These are phyloP conservation scores for Tympanoctomys barrerae DNA, from an alignment of 2,797 vertebrate genomes.

Conservation along the genomic window DNA sequence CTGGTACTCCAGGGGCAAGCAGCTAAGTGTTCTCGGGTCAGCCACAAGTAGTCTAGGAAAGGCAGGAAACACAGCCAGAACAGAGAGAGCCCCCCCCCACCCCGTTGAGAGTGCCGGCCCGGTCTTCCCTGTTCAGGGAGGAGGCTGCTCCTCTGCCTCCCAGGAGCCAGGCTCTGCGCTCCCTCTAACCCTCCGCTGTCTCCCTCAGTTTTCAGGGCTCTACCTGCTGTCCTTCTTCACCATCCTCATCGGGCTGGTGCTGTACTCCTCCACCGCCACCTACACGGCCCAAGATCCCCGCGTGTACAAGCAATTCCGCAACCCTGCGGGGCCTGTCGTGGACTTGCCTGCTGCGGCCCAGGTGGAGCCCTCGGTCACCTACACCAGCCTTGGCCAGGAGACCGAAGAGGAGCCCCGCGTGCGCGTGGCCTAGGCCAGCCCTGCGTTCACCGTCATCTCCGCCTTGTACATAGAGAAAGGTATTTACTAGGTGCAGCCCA, in stretches of 20 bases:
- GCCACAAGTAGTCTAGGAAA: not conserved
- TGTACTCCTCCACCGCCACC: slow-evolving; percentile 95
- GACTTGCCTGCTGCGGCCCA: slow-evolving; percentile 90
- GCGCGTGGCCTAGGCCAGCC: slow-evolving; percentile 90
- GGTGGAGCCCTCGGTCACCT: slow-evolving; percentile 95
- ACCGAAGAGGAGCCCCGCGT: slow-evolving; percentile 94
- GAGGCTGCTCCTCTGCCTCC: not conserved
- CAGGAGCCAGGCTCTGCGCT: not conserved
- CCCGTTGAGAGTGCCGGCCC: not conserved
- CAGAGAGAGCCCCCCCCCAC: slow-evolving; percentile 36
- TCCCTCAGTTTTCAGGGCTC: slow-evolving; percentile 95
- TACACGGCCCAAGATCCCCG: slow-evolving; percentile 96
- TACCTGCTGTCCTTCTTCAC: slow-evolving; percentile 96
- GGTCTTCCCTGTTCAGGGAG: not conserved
- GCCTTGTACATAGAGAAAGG: slow-evolving; percentile 92
- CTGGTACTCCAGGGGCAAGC: slow-evolving; percentile 39
- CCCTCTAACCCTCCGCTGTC: slow-evolving; percentile 63
- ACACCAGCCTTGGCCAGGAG: slow-evolving; percentile 95
- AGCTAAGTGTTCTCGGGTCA: slow-evolving; percentile 56
- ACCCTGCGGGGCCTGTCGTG: slow-evolving; percentile 90
- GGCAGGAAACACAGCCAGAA: not conserved
- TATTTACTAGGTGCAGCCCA: slow-evolving; percentile 90
- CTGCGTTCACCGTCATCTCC: slow-evolving; percentile 87
- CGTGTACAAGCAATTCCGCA: slow-evolving; percentile 98
- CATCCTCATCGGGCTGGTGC: slow-evolving; percentile 94